Evolutionary conservation across 2,888 invertebrate genomes (phyloP), one percentile per base, ranked within the genome.

Genomic region (Euclidia mi): DNA sequence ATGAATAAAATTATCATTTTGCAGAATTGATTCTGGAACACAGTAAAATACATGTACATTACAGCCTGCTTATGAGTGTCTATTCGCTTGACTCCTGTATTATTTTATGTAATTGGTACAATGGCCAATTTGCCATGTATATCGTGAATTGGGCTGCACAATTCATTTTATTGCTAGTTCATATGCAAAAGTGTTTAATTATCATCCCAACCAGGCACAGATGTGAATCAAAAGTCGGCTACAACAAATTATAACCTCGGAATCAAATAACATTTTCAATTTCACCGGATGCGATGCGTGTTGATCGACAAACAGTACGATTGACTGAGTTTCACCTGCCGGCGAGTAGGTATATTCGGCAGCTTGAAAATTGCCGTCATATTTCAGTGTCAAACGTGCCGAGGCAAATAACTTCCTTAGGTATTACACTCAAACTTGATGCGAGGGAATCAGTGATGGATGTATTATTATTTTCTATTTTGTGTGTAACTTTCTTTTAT

Each of bases 1-100:
- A 93, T 93, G 93, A 93, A 93, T 93, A 93, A 93, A 93, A 93
- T 93, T 93, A 93, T 93, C 93, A 89, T 93, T 93, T 89, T 87
- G 89, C 89, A 85, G 91, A 93, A 93, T 93, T 93, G 93, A 93
- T 93, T 93, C 88, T 86, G 90, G 82, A 85, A 85, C 78, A 82
- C 85, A 88, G 90, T 91, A 90, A 92, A 89, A 89, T 88, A 87
- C 84, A 87, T 78, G 82, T 80, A 84, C 84, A 82, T 88, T 87
- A 88, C 73, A 78, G 86, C 80, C 87, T 87, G 88, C 81, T 89
- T 89, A 87, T 85, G 84, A 83, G 81, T 78, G 75, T 79, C 79
- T 65, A n/a, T n/a, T n/a, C n/a, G n/a, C n/a, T n/a, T n/a, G n/a
- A n/a, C n/a, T n/a, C 61, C 38, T 65, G 63, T 76, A 66, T 75